Evolutionary conservation across 2,797 vertebrate genomes (phyloP), one percentile per base, ranked within the genome.

Genomic region (Notolabrus celidotus): DNA sequence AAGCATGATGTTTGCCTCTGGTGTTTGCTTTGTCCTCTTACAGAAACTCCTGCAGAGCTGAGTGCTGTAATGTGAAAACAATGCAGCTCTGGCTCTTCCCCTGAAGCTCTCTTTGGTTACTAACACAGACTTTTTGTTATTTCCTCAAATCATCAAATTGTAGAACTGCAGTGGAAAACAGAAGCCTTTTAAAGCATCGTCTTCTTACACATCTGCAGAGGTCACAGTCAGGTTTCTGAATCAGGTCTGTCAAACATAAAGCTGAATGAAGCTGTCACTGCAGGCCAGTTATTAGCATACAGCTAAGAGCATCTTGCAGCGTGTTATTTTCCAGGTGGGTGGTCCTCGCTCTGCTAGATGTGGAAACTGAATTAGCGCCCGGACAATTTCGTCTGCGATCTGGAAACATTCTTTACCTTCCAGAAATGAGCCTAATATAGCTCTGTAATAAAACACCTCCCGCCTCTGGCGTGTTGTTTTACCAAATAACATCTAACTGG

Each of bases 391-490:
- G 65, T 71, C 88, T 84, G 78, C 70, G 92, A 95, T 94, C 94
- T 95, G 95, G 94, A 95, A 96, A 95, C 94, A 93, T 94, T 96
- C 94, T 96, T 94, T 92, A 90, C 85, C 93, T 91, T 94, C 92
- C 86, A 89, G 89, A 87, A 89, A 93, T 93, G 87, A 90, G 92
- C 95, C 93, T 89, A 91, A 84, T 90, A 94, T 77, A 89, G 92
- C 81, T 80, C 89, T 86, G 94, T 93, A 95, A 95, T 93, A 91
- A 96, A 96, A 94, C 90, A 93, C 91, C 93, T 94, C 85, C 87
- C 93, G 90, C 87, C 89, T 91, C 91, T 94, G 77, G 89, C 80
- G 74, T 92, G 83, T 95, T 94, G 93, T 95, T 94, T 92, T 92
- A 95, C 92, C 90, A 95, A 94, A 94, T 94, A 94, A 91, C 95